phyloP scores from a whole-genome alignment of 2,888 invertebrate species.

The Nemurella pictetii region DNA sequence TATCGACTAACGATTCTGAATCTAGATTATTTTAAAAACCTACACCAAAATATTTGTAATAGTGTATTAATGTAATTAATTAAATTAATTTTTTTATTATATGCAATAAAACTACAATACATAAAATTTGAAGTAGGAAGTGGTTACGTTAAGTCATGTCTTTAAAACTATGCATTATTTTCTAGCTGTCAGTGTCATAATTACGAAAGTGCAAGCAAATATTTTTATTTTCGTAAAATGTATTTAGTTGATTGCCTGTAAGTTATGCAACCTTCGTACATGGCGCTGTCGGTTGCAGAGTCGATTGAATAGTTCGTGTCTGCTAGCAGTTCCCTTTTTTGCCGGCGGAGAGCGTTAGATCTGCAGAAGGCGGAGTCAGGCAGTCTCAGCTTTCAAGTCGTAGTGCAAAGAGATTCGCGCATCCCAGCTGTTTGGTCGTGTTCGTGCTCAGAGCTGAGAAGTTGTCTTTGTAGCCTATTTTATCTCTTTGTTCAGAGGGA shows the following conservation, averaged over 20 bases:
- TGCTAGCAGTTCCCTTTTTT: neutral
- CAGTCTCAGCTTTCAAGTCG: neutral
- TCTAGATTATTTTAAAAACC: no score
- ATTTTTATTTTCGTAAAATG: no score
- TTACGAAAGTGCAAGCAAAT: no score
- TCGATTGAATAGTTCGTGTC: neutral
- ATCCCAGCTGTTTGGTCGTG: constrained; percentile 13
- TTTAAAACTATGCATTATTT: no score
- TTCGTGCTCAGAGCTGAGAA: neutral
- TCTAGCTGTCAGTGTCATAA: no score
- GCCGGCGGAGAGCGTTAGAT: neutral
- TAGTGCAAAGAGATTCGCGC: neutral
- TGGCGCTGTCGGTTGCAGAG: neutral
- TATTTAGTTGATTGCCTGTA: neutral
- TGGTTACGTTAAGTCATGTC: no score
- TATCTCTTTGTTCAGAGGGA: constrained; percentile 3
- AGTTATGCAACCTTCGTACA: neutral
- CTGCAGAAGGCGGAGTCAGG: neutral
- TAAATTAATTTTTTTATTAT: no score
- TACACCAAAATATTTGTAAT: no score
- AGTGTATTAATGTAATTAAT: no score
- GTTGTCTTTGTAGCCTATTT: constrained; percentile 15
- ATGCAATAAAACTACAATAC: no score
- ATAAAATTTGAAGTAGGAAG: no score
- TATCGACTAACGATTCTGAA: no score